These are phyloP conservation scores for Laterallus jamaicensis DNA, from an alignment of 2,113 vertebrate species.

Conservation along the genomic window DNA sequence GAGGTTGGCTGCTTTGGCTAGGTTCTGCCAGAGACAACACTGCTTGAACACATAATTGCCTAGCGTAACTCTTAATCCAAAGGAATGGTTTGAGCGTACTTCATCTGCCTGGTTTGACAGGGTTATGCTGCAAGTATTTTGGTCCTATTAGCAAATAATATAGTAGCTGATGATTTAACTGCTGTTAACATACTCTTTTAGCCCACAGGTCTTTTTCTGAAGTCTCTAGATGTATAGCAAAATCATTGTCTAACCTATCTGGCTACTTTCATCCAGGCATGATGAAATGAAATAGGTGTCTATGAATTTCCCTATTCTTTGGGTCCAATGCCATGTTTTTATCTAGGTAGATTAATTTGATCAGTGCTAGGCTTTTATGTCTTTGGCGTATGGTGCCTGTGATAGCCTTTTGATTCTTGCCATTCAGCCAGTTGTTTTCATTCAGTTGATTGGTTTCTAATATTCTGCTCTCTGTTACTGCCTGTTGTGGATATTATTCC, in stretches of 20 bases:
- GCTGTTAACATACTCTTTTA: neutral
- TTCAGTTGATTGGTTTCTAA: neutral
- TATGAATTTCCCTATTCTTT: neutral
- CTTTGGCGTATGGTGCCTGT: neutral
- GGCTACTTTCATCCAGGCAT: neutral
- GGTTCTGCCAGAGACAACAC: accelerated
- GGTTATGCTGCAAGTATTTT: neutral
- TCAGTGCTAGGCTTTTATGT: neutral
- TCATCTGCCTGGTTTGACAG: neutral
- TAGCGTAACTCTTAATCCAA: neutral
- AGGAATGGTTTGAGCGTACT: neutral
- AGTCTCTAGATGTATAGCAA: neutral
- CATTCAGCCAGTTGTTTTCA: neutral
- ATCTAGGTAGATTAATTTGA: neutral
- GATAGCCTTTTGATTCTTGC: neutral
- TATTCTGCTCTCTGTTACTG: neutral
- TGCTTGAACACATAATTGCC: neutral
- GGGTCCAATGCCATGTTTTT: neutral
- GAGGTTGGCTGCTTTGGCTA: neutral
- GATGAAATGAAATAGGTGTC: too few species aligned
- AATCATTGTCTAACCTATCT: neutral
- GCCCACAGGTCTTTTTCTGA: neutral
- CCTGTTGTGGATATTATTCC: neutral
- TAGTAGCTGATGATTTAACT: neutral
- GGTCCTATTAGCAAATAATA: neutral